A percentile compares a stretch with the other conserved stretches of the same genome.
These are phyloP conservation scores for Pseudotriccus pelzelni DNA, from an alignment of 2,797 vertebrate species.

Conservation along the genomic window DNA sequence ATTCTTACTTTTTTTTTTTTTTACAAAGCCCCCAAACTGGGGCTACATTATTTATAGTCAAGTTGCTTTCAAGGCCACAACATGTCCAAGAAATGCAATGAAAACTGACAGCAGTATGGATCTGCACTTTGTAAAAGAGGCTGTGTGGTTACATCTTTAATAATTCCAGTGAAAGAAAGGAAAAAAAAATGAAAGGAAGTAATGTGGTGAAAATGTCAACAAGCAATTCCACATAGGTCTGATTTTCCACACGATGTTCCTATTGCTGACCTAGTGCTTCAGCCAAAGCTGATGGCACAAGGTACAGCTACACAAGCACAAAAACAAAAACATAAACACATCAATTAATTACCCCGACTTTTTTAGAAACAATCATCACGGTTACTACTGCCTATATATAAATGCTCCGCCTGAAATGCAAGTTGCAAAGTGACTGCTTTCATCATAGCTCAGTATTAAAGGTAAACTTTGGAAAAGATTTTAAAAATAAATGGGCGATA, in stretches of 20 bases:
- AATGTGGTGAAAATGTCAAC: neutral
- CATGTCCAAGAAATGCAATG: neutral
- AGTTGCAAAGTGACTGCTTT: neutral
- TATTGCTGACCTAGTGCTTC: neutral
- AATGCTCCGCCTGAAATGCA: neutral
- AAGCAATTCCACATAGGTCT: neutral
- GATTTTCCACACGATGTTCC: neutral
- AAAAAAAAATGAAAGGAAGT: neutral
- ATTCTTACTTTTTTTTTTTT: neutral
- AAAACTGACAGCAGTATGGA: neutral
- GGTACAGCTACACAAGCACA: neutral
- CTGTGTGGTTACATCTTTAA: neutral
- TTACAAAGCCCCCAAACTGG: neutral
- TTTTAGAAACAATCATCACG: neutral
- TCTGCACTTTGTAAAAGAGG: constrained; percentile 11
- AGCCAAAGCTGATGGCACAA: neutral
- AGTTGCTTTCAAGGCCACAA: neutral
- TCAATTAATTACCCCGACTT: neutral
- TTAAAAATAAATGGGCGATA: neutral
- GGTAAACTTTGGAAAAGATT: neutral
- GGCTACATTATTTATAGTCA: neutral
- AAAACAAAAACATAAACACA: neutral
- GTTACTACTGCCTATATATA: neutral
- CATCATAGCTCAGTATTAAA: neutral
- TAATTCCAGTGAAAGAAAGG: neutral